Conservation (phyloP, 2,888 invertebrate genomes). For the Acanthosepion lycidas region DNA sequence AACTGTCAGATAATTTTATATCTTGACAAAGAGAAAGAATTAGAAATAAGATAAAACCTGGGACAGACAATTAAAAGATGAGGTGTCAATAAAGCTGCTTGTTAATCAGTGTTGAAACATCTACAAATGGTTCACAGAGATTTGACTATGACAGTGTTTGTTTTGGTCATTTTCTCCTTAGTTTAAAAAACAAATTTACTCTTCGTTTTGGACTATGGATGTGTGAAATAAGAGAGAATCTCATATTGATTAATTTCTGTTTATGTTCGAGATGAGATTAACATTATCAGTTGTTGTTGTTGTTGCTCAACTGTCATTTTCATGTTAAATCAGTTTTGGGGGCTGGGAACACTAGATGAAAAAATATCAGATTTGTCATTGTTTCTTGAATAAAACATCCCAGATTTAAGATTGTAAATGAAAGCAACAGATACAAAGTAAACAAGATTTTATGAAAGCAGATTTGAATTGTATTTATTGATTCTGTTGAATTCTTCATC, state of each 20-base stretch:
- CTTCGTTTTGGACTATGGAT: background rate
- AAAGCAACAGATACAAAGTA: background rate
- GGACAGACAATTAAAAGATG: background rate
- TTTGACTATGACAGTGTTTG: background rate
- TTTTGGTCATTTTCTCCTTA: background rate
- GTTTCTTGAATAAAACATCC: background rate
- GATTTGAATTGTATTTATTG: background rate
- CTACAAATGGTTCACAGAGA: background rate
- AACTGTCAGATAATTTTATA: background rate
- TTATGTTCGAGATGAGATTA: background rate
- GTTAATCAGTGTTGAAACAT: background rate
- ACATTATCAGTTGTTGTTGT: conserved; percentile 33
- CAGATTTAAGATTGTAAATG: background rate
- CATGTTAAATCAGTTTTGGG: conserved; percentile 4
- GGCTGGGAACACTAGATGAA: background rate
- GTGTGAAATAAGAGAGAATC: background rate
- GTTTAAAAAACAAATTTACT: background rate
- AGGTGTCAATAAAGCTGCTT: background rate
- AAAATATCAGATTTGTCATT: background rate
- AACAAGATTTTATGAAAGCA: background rate
- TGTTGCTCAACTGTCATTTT: background rate
- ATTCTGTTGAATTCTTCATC: background rate
- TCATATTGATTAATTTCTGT: background rate
- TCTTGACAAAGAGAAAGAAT: background rate
- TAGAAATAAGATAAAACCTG: background rate